phyloP scores from a whole-genome alignment of 1,140 invertebrate genomes.

The Dendroctonus valens region DNA sequence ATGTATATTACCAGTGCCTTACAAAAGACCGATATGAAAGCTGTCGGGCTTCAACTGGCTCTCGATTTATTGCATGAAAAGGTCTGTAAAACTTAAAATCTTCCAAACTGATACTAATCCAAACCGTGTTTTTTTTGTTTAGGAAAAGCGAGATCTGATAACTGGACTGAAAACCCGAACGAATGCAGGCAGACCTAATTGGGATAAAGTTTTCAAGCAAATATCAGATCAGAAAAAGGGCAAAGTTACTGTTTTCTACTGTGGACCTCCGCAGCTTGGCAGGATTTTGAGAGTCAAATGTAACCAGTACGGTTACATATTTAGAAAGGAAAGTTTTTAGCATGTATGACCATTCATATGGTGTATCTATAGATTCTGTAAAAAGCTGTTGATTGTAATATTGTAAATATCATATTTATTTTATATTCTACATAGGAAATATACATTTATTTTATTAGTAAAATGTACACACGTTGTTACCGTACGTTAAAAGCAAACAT shows the following conservation, averaged over 20 bases:
- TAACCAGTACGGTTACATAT: constrained; percentile 85
- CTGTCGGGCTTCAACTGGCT: constrained; percentile 87
- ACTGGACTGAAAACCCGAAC: constrained; percentile 91
- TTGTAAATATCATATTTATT: too few species aligned
- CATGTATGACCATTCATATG: too few species aligned
- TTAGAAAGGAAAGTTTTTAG: constrained; percentile 91
- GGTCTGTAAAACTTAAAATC: constrained; percentile 51
- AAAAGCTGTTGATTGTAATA: too few species aligned
- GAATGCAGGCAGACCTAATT: constrained; percentile 91
- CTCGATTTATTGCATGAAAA: constrained; percentile 89
- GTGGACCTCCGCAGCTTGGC: constrained; percentile 84
- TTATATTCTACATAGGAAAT: too few species aligned
- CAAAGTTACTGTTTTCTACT: constrained; percentile 94
- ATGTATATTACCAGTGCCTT: constrained; percentile 96
- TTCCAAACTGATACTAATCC: background rate
- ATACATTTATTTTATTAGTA: too few species aligned
- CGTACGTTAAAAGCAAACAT: too few species aligned
- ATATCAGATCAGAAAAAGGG: constrained; percentile 83
- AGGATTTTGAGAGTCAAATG: constrained; percentile 80
- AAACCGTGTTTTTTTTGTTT: constrained; percentile 32
- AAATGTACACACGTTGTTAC: too few species aligned
- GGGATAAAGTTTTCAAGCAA: constrained; percentile 91
- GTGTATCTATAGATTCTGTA: too few species aligned
- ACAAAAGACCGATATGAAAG: constrained; percentile 91
- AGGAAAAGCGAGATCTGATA: constrained; percentile 90